These are phyloP conservation scores for Epinephelus awoara DNA, from an alignment of 2,797 vertebrate genomes.

Conservation along the genomic window DNA sequence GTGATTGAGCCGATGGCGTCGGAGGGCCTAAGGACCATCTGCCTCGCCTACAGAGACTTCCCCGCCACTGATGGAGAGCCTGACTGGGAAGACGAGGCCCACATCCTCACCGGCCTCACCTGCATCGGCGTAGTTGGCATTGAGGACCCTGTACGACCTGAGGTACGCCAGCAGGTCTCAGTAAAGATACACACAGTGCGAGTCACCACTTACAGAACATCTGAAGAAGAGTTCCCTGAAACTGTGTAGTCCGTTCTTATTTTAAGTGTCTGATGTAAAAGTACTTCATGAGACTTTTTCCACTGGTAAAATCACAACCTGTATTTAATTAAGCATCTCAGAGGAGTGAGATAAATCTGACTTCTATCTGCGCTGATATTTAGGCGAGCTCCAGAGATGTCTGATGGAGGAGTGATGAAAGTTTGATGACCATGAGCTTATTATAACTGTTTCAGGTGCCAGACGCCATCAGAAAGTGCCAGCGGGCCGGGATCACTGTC, in stretches of 20 bases:
- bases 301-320: not conserved
- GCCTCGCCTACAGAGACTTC: constrained; percentile 95
- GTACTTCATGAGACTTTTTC: not conserved
- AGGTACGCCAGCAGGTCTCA: constrained; percentile 83
- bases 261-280: not conserved
- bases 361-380: not conserved
- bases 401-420: no score
- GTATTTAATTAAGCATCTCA: not conserved
- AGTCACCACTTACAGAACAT: not conserved
- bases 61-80: constrained; percentile 89
- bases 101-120: constrained; percentile 92
- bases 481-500: constrained; percentile 96
- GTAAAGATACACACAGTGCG: not conserved
- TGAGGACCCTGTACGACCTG: constrained; percentile 96
- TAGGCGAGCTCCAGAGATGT: not conserved
- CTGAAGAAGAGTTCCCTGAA: not conserved
- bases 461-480: constrained; percentile 96
- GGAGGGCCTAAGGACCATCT: constrained; percentile 97
- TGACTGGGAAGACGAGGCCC: constrained; percentile 93
- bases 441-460: constrained; percentile 87
- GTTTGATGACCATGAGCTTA: no score
- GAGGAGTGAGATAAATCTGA: not conserved
- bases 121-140: constrained; percentile 97
- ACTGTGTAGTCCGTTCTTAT: no score
- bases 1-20: constrained; percentile 98